These are phyloP conservation scores for Saccopteryx bilineata DNA, from an alignment of 2,113 vertebrate genomes.

Conservation along the genomic window DNA sequence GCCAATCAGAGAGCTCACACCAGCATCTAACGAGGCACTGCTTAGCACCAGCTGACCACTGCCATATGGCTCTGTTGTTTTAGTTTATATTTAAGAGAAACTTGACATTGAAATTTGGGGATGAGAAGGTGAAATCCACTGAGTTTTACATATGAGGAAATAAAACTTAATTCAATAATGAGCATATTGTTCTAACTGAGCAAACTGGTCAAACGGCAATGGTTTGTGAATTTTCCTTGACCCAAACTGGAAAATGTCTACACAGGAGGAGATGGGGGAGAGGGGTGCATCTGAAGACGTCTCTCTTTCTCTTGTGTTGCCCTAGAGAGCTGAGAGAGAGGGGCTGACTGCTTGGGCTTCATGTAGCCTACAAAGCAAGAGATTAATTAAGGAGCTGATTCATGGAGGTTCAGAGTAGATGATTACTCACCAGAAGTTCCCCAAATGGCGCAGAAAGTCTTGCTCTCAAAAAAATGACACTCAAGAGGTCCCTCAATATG, in stretches of 20 bases:
- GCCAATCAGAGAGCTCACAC: too few species aligned
- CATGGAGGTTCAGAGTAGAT: not conserved
- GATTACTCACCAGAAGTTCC: not conserved
- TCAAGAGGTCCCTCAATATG: not conserved
- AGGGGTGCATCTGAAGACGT: not conserved
- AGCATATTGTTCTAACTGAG: too few species aligned
- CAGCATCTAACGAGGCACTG: too few species aligned
- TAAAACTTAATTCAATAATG: too few species aligned
- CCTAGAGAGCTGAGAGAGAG: not conserved
- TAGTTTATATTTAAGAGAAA: too few species aligned
- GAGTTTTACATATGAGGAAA: too few species aligned
- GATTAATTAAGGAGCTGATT: not conserved
- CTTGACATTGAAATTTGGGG: too few species aligned
- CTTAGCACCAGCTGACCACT: too few species aligned
- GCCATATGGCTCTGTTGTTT: too few species aligned
- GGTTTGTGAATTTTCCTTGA: not conserved
- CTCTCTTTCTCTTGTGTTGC: not conserved
- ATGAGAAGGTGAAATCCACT: too few species aligned
- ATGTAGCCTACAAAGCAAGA: not conserved
- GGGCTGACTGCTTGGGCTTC: not conserved
- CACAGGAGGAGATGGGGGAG: fast-evolving
- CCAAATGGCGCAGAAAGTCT: not conserved
- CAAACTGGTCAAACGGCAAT: not conserved
- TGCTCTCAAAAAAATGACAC: not conserved
- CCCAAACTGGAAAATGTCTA: not conserved